Evolutionary conservation across 1,140 invertebrate genomes (phyloP).

Genomic region (Babylonia areolata): DNA sequence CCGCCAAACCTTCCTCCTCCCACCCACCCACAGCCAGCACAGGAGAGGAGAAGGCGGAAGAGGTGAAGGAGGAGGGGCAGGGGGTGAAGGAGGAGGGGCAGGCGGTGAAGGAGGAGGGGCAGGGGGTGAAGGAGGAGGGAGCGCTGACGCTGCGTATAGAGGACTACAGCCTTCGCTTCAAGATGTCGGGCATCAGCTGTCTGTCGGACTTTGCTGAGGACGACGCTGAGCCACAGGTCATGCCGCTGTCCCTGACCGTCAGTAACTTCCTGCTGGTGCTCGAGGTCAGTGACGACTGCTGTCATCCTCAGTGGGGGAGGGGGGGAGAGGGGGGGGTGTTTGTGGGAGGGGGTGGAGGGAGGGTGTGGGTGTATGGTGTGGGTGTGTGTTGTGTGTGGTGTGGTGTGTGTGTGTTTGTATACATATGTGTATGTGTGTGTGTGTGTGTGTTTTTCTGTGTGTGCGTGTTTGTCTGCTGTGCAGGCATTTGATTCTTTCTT

Average conservation of each 20-base stretch:
- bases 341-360: too few species aligned
- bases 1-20: background rate
- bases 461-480: too few species aligned
- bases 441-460: too few species aligned
- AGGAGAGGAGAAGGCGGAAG: background rate
- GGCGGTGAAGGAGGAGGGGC: constrained; percentile 45
- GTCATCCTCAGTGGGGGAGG: too few species aligned
- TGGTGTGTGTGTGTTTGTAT: too few species aligned
- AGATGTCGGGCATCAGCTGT: constrained; percentile 87
- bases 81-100: constrained; percentile 50
- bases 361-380: too few species aligned
- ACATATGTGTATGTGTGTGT: too few species aligned
- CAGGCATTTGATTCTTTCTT: too few species aligned
- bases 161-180: constrained; percentile 77
- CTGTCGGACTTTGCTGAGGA: constrained; percentile 90
- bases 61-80: constrained; percentile 50
- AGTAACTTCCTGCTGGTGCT: constrained; percentile 62
- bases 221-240: constrained; percentile 86
- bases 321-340: too few species aligned
- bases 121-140: constrained; percentile 46
- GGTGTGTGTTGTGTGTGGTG: too few species aligned
- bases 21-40: background rate
- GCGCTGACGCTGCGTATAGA: constrained; percentile 49
- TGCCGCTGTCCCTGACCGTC: constrained; percentile 84
- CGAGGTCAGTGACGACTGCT: constrained; percentile 55